phyloP scores from a whole-genome alignment of 2,797 vertebrate genomes.

The Champsocephalus gunnari region DNA sequence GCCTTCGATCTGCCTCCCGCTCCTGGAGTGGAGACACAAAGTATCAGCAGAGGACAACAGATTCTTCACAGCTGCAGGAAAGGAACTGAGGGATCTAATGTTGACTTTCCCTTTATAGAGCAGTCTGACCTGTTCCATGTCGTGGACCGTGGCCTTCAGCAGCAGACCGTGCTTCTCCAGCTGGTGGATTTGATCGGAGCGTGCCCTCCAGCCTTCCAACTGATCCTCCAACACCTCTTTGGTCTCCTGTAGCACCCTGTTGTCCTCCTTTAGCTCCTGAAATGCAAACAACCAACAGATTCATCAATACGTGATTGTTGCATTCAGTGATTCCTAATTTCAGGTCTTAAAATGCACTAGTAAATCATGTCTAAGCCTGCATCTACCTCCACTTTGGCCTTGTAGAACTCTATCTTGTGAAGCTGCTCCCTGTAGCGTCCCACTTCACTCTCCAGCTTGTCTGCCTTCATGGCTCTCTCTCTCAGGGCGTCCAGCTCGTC shows the following conservation, averaged over 20 bases:
- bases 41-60: not conserved
- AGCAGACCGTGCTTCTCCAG: conserved; percentile 93
- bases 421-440: conserved; percentile 92
- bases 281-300: not conserved
- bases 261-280: conserved; percentile 95
- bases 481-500: conserved; percentile 93
- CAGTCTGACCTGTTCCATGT: conserved; percentile 92
- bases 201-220: conserved; percentile 89
- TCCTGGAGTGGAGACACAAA: conserved; percentile 79
- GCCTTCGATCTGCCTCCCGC: conserved; percentile 89
- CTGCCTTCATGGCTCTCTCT: conserved; percentile 92
- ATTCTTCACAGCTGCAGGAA: not conserved
- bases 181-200: conserved; percentile 94
- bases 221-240: conserved; percentile 96
- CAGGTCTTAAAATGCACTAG: not conserved
- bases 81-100: not conserved
- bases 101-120: not conserved
- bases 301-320: not conserved
- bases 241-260: conserved; percentile 94
- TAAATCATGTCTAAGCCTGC: not conserved
- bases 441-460: conserved; percentile 95
- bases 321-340: not conserved
- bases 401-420: conserved; percentile 95
- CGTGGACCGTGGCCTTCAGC: conserved; percentile 90
- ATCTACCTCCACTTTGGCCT: conserved; percentile 92